Conservation (phyloP, 2,888 invertebrate species). For the Ophonus ardosiacus region DNA sequence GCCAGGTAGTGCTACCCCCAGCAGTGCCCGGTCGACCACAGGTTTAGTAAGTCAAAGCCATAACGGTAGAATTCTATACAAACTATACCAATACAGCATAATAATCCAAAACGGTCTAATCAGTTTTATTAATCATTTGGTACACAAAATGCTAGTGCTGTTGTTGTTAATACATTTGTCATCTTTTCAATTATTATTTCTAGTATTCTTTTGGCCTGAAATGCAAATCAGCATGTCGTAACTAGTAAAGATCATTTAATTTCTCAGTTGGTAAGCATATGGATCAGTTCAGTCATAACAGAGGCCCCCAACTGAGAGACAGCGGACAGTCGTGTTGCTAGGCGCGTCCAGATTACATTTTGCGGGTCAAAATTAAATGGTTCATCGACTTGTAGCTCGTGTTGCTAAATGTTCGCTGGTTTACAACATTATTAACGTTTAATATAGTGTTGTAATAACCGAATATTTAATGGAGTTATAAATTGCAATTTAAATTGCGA, state of each 20-base stretch:
- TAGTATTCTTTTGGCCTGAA: background rate
- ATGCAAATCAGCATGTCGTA: background rate
- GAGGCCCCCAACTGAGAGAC: conserved; percentile 10
- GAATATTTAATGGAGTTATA: conserved; percentile 25
- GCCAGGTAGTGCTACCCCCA: too few relatives aligned
- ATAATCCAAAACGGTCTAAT: too few relatives aligned
- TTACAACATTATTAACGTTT: conserved; percentile 13
- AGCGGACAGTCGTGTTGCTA: conserved; percentile 28
- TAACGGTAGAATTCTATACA: too few relatives aligned
- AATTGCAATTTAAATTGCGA: background rate
- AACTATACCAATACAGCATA: too few relatives aligned
- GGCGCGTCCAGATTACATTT: conserved; percentile 11
- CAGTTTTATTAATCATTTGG: too few relatives aligned
- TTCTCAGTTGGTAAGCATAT: conserved; percentile 24
- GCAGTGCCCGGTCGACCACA: too few relatives aligned
- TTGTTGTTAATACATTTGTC: background rate
- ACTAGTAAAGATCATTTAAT: conserved; percentile 7
- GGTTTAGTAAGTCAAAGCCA: too few relatives aligned
- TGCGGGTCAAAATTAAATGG: background rate
- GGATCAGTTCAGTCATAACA: conserved; percentile 30
- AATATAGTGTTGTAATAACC: background rate
- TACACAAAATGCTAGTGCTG: too few relatives aligned
- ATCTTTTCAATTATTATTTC: background rate
- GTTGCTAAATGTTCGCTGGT: conserved; percentile 19
- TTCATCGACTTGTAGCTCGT: background rate